These are phyloP conservation scores for Branchipolynoe longqiensis DNA, from an alignment of 2,888 invertebrate species.

Conservation along the genomic window DNA sequence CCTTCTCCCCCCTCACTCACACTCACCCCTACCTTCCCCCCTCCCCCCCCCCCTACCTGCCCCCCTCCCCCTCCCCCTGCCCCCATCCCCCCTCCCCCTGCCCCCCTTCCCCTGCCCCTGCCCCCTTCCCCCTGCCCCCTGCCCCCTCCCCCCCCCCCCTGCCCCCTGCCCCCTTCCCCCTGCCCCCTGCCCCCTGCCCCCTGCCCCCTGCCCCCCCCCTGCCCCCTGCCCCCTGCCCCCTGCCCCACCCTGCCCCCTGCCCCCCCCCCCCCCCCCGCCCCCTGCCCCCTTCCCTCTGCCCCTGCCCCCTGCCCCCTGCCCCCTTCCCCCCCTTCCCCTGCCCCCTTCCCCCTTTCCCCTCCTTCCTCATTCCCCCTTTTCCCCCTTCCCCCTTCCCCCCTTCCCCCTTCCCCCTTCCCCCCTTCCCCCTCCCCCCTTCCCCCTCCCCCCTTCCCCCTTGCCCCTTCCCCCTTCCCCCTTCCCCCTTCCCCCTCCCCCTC, in stretches of 20 bases:
- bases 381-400: neutral
- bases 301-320: neutral
- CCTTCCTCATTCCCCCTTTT: neutral
- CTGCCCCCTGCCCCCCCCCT: no score
- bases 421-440: conserved; percentile 9
- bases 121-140: no score
- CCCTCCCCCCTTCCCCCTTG: neutral
- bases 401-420: conserved; percentile 4
- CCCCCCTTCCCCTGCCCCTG: no score
- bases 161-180: no score
- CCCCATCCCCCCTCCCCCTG: no score
- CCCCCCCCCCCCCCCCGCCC: neutral
- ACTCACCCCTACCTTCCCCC: no score
- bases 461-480: neutral
- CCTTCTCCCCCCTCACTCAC: no score
- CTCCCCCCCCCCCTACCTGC: no score
- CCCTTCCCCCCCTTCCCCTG: neutral
- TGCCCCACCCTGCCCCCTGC: conserved; percentile 8
- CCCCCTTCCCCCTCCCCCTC: neutral
- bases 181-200: no score
- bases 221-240: no score
- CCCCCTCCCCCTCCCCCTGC: no score
- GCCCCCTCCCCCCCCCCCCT: no score
- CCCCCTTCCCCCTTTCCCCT: neutral
- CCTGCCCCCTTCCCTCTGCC: neutral